phyloP scores from a whole-genome alignment of 2,113 vertebrate genomes.

The Peromyscus californicus region DNA sequence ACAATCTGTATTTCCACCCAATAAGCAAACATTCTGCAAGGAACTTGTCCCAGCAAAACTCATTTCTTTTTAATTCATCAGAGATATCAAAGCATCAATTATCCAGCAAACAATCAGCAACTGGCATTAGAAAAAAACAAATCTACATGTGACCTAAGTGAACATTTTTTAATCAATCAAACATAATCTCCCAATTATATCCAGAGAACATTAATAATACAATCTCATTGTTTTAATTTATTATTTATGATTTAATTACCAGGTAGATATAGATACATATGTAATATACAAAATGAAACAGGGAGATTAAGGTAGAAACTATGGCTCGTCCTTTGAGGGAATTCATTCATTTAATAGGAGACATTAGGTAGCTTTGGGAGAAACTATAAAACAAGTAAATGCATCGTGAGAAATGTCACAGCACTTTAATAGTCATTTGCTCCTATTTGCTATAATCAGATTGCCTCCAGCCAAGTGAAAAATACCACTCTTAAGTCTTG shows the following conservation, averaged over 20 bases:
- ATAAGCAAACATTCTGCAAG: not conserved
- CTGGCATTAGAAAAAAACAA: slow-evolving; percentile 1
- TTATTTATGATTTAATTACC: not conserved
- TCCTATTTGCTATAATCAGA: not conserved
- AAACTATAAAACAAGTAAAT: not conserved
- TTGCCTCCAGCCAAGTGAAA: not conserved
- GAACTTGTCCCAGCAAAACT: slow-evolving; percentile 46
- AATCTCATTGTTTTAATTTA: slow-evolving; percentile 29
- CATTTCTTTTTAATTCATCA: slow-evolving; percentile 19
- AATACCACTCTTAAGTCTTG: not conserved
- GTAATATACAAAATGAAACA: not conserved
- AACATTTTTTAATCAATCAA: not conserved
- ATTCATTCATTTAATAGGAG: not conserved
- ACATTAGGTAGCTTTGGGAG: not conserved
- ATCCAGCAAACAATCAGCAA: not conserved
- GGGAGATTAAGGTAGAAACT: not conserved
- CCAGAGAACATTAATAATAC: slow-evolving; percentile 23
- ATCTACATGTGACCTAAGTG: slow-evolving; percentile 42
- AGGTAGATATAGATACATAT: not conserved
- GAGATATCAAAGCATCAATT: slow-evolving; percentile 7
- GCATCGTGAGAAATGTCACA: not conserved
- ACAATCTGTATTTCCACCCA: not conserved
- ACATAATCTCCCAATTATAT: not conserved
- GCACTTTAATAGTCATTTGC: not conserved
- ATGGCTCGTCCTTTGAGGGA: not conserved